These are phyloP conservation scores for Trachymyrmex septentrionalis DNA, from an alignment of 1,140 invertebrate genomes.

Conservation along the genomic window DNA sequence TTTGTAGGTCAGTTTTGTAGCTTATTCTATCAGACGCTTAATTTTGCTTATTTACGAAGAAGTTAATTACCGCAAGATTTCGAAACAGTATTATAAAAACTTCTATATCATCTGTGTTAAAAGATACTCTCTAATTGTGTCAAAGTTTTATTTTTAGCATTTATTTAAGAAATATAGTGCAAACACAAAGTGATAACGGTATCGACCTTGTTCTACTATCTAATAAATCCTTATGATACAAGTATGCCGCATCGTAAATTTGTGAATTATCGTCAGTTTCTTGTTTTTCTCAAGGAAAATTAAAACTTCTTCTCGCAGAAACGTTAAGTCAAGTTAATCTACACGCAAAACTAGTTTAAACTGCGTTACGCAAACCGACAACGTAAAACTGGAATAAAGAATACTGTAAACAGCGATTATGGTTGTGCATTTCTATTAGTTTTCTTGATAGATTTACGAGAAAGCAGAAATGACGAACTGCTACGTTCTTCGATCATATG, in stretches of 20 bases:
- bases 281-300: neutral
- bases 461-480: neutral
- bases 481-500: neutral
- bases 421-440: neutral
- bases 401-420: conserved; percentile 26
- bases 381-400: neutral
- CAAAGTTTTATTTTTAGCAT: no score
- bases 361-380: conserved; percentile 1
- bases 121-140: no score
- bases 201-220: neutral
- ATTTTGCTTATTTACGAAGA: no score
- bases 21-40: no score
- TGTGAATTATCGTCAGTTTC: neutral
- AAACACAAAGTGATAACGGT: no score
- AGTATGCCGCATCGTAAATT: neutral
- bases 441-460: conserved; percentile 15
- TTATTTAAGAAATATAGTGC: no score
- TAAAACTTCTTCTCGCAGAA: conserved; percentile 1
- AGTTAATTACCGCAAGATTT: no score
- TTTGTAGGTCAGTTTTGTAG: no score
- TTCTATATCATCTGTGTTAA: no score
- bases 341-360: conserved; percentile 1
- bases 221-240: neutral
- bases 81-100: no score
- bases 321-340: conserved; percentile 9